Conservation (phyloP, 2,888 invertebrate genomes). For the Tridacna gigas region DNA sequence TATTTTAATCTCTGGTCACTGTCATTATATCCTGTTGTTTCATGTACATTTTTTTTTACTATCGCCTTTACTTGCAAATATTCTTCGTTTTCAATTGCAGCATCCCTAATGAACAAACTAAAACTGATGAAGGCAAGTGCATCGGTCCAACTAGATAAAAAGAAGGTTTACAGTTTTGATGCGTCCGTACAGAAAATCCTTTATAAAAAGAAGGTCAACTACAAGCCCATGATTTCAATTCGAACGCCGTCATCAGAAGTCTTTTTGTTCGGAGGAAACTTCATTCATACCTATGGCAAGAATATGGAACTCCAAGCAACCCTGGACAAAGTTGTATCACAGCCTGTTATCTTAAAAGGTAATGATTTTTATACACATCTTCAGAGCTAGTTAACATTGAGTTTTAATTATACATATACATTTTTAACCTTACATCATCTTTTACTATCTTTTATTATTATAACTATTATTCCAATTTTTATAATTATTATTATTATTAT, state of each 20-base stretch:
- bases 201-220: slow-evolving; percentile 60
- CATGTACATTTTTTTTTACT: no score
- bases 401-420: no score
- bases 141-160: slow-evolving; percentile 26
- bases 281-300: slow-evolving; percentile 61
- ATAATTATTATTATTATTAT: neutral
- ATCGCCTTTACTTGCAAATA: no score
- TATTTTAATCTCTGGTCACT: no score
- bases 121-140: slow-evolving; percentile 56
- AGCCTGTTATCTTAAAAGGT: slow-evolving; percentile 63
- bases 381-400: no score
- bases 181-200: slow-evolving; percentile 57
- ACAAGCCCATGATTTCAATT: slow-evolving; percentile 61
- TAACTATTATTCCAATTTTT: neutral
- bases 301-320: slow-evolving; percentile 57
- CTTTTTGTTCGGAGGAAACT: slow-evolving; percentile 61
- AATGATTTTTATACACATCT: slow-evolving; percentile 2
- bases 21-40: no score
- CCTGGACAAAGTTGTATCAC: slow-evolving; percentile 58
- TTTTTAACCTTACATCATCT: no score
- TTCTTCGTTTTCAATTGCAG: neutral
- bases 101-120: slow-evolving; percentile 49
- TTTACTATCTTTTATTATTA: neutral
- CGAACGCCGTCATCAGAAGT: slow-evolving; percentile 59
- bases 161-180: slow-evolving; percentile 58